Evolutionary conservation across 2,797 vertebrate genomes (phyloP).

Genomic region (Acipenser transmontanus): DNA sequence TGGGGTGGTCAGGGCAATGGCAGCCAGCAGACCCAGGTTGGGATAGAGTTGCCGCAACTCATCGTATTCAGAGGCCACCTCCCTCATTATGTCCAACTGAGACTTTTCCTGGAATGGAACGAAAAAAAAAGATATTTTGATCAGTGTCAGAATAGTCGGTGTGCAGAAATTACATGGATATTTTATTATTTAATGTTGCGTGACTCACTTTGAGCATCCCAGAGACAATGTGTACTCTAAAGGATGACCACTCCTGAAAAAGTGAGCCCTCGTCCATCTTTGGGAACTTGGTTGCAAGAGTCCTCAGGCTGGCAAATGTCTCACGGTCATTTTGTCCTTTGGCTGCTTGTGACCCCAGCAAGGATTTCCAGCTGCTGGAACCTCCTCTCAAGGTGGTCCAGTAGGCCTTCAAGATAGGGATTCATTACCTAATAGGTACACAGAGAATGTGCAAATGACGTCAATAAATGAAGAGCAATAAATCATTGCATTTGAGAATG

Average conservation of each 20-base stretch:
- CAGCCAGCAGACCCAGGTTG: conserved; percentile 1
- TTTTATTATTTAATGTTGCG: neutral
- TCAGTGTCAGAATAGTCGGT: too few relatives aligned
- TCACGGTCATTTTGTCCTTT: neutral
- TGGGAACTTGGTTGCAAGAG: conserved; percentile 6
- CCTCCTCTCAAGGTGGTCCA: conserved; percentile 13
- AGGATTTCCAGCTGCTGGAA: conserved; percentile 13
- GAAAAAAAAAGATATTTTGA: too few relatives aligned
- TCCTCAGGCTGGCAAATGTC: neutral
- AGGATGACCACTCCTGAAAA: conserved; percentile 7
- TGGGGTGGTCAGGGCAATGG: conserved; percentile 5
- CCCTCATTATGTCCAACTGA: neutral
- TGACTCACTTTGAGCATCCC: conserved; percentile 11
- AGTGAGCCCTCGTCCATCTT: neutral
- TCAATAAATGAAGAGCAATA: neutral
- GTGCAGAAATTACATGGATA: too few relatives aligned
- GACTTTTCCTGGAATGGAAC: conserved; percentile 10
- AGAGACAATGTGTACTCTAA: conserved; percentile 9
- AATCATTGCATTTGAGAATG: too few relatives aligned
- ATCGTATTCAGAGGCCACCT: conserved; percentile 8
- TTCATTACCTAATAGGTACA: conserved; percentile 14
- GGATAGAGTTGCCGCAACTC: conserved; percentile 14
- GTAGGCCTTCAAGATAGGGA: conserved; percentile 13
- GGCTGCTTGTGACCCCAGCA: conserved; percentile 9
- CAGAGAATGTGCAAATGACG: neutral